Percentiles rank a stretch among this genome's conserved stretches.
These are phyloP conservation scores for Netta rufina DNA, from an alignment of 2,797 vertebrate species.

Conservation along the genomic window DNA sequence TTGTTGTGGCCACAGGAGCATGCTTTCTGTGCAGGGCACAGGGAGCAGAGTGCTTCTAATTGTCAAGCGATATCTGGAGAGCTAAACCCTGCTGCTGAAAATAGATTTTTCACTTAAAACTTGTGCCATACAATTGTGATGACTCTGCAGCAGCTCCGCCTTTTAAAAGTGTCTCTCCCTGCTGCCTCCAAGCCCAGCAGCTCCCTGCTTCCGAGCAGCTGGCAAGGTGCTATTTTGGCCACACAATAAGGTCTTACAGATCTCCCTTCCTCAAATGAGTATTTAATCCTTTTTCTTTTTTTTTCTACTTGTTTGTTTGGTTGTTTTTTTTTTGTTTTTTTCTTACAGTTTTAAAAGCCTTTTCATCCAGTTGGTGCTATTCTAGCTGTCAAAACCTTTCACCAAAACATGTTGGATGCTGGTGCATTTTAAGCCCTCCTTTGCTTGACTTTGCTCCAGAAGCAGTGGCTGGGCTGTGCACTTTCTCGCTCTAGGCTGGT, in stretches of 20 bases:
- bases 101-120: background rate
- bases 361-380: background rate
- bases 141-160: background rate
- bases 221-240: background rate
- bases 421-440: background rate
- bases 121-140: background rate
- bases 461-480: background rate
- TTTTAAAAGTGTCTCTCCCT: background rate
- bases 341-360: background rate
- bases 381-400: background rate
- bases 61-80: background rate
- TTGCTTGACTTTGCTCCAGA: background rate
- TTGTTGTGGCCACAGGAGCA: background rate
- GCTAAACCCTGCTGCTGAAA: background rate
- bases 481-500: background rate
- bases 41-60: background rate
- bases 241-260: background rate
- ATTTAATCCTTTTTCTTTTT: background rate
- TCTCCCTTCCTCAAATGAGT: background rate
- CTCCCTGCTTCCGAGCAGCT: background rate
- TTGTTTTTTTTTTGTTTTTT: background rate
- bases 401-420: background rate
- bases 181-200: background rate
- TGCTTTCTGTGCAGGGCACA: background rate
- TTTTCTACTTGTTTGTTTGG: background rate